Conservation (phyloP, 53 echinoderm and acorn worm species). For the Echinometra lucunter region DNA sequence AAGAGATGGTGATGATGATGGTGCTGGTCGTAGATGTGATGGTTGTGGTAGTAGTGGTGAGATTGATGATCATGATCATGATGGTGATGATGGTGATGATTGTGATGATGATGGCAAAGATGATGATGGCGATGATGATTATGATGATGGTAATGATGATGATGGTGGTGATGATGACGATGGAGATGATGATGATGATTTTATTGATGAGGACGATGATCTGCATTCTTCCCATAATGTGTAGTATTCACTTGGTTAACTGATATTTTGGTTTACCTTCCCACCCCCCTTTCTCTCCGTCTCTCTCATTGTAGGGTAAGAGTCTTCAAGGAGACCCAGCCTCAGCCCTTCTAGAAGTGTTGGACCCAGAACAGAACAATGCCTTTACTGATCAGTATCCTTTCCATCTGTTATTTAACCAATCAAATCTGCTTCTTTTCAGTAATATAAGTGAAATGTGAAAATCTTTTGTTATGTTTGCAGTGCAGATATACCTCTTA, state of each 20-base stretch:
- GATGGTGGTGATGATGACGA: background rate
- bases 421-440: background rate
- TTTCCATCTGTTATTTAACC: constrained; percentile 42
- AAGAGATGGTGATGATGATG: background rate
- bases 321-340: constrained; percentile 95
- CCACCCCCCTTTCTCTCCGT: background rate
- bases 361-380: constrained; percentile 96
- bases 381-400: constrained; percentile 99
- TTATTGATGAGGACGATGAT: background rate
- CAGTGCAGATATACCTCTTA: background rate
- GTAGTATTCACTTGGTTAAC: background rate
- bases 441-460: background rate
- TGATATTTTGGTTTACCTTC: background rate
- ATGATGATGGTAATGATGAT: background rate
- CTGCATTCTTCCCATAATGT: background rate
- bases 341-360: constrained; percentile 91
- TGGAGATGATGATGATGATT: background rate
- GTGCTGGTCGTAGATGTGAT: background rate
- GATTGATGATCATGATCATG: background rate
- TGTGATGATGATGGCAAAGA: background rate
- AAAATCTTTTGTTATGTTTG: background rate
- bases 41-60: background rate
- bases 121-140: background rate
- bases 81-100: background rate
- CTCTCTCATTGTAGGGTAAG: constrained; percentile 75